phyloP scores from a whole-genome alignment of 2,888 invertebrate species.

The Flexamia atlantica region DNA sequence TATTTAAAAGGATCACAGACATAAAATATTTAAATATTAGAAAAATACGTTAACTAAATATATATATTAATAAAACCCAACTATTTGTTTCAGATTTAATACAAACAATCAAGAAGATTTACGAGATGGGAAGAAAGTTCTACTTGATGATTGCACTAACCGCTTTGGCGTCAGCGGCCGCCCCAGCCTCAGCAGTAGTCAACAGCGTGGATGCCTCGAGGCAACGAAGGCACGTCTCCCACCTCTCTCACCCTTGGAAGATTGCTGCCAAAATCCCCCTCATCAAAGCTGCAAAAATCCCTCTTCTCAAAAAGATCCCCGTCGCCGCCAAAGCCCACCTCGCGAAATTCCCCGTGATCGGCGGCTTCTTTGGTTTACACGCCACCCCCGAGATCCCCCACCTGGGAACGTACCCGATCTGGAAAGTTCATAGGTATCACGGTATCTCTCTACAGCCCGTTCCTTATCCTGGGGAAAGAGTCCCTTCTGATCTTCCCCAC shows the following conservation, averaged over 20 bases:
- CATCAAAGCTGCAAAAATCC: neutral
- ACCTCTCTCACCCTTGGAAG: neutral
- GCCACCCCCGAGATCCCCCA: conserved; percentile 29
- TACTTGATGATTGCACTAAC: conserved; percentile 12
- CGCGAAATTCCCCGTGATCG: conserved; percentile 41
- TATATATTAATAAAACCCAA: too few species aligned
- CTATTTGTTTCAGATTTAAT: conserved; percentile 16
- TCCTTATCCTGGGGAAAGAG: conserved; percentile 62
- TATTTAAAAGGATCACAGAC: too few species aligned
- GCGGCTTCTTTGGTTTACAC: conserved; percentile 4
- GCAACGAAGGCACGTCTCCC: too few species aligned
- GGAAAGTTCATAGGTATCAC: conserved; percentile 72
- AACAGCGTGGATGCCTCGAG: conserved; percentile 9
- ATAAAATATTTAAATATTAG: too few species aligned
- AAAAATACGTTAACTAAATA: neutral
- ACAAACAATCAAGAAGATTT: neutral
- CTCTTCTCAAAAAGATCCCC: neutral
- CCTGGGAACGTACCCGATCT: conserved; percentile 67
- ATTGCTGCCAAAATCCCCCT: too few species aligned
- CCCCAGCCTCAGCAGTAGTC: conserved; percentile 8
- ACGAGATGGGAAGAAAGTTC: neutral
- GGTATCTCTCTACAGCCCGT: conserved; percentile 72
- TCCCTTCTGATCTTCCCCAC: neutral
- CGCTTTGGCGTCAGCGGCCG: neutral
- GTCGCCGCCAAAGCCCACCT: neutral